Evolutionary conservation across 2,888 invertebrate genomes (phyloP), one percentile per base, ranked within the genome.

Genomic region (Phortica okadai): DNA sequence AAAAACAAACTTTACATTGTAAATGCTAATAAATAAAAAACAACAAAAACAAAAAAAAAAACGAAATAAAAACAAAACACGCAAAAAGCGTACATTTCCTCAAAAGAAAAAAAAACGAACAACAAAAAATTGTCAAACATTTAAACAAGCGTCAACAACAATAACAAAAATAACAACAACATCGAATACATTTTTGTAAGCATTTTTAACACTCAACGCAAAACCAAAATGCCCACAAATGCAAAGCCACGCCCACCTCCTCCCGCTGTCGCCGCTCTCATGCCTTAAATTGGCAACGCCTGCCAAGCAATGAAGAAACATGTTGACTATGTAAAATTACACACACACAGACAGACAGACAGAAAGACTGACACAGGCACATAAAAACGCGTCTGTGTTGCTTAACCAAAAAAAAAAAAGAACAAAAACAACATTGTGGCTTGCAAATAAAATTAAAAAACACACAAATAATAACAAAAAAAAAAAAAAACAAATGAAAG

Each of bases 21-120:
- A 45, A 70, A 79, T 77, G 73, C 58, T 76, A 66, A 54, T 70
- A 77, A 69, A 58, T 42, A 59, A 73, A 59, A 73, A 58, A 74
- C 73, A 45, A 33, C 44, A 62, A 62, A 14, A 59, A 73, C 25
- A 50, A 41, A 25, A 45, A 14, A 50, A 50, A 14, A 50, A 6
- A 0, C 50, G 50, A 50, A 2, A 50, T 21, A 10, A 45, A 10
- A 45, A 10, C 45, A 45, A 10, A 6, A 10, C 45, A 45, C 45
- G 45, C 6, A 45, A 21, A 21, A 21, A 21, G 21, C 21, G 21
- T 21, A 21, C 21, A 21, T 21, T 21, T 21, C 21, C 21, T 21
- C 21, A 21, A 21, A 16, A 50, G 6, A 25, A 45, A 14, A 50
- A 50, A 14, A 50, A 6, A 11, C 3, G 2, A 50, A 2, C 2